Base-by-base conservation (phyloP, 1,140 invertebrate genomes). In the Yoshiicerus persimilis region DNA sequence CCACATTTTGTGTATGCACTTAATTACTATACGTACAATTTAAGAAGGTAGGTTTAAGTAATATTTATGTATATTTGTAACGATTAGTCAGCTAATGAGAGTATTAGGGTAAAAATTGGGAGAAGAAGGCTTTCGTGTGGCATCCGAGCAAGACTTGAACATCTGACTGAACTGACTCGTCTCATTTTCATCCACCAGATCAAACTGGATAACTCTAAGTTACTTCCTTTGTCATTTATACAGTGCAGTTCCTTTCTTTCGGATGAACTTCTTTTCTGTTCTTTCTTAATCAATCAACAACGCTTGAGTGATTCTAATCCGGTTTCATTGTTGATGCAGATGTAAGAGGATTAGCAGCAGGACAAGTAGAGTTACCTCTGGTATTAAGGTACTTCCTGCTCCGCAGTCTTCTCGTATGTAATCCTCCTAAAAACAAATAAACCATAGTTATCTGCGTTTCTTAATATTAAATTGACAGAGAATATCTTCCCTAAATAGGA, bases 351-450 rank as follows among this genome's bases (percentile, higher is more conserved):
- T 34, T 80, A 80, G 11, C 75, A 80, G 30, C 34, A 80, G 30
- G 30, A 20, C 34, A 16, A 80, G 20, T 34, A 80, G 75, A 80
- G 75, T 80, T n/a, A 38, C 75, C 34, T 80, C 75, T 6, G 75
- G 34, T 80, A 32, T 34, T 34, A 86, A 86, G 20, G 27, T 84
- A 36, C 30, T 87, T 84, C 77, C 87, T 25, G 36, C 62, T 27
- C 88, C 88, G 38, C 88, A 88, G 77, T 88, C 88, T 83, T 88
- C 88, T n/a, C 75, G 70, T 70, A 88, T 85, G 77, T 88, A 86
- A 39, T 88, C 88, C 75, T 88, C 88, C 75, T 80, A 32, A 20
- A 38, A 80, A n/a, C n/a, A n/a, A 23, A 64, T 64, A 75, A 75
- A 75, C 4, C 30, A 75, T 13, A 23, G 9, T 25, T 25, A 64